These are phyloP conservation scores for Whitmania pigra DNA, from an alignment of 1,140 invertebrate genomes.

Conservation along the genomic window DNA sequence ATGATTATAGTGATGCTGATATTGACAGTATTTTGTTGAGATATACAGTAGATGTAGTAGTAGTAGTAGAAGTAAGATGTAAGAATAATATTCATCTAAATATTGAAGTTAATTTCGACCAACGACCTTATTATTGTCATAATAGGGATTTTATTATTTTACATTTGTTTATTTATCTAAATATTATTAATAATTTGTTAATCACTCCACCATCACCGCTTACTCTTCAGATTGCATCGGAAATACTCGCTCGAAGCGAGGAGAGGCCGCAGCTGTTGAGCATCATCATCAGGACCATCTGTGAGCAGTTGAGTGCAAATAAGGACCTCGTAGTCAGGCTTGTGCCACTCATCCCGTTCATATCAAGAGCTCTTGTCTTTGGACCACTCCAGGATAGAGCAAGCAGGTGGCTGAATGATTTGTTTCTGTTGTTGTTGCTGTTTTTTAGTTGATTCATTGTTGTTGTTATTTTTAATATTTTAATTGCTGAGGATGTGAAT, in stretches of 20 bases:
- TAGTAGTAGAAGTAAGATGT: too few relatives aligned
- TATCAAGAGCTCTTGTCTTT: conserved; percentile 3
- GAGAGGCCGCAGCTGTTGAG: background rate
- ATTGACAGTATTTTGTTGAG: too few relatives aligned
- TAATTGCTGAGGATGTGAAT: too few relatives aligned
- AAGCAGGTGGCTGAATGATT: background rate
- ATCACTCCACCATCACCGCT: background rate
- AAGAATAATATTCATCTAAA: background rate
- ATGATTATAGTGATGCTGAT: too few relatives aligned
- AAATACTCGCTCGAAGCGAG: background rate
- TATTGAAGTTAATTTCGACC: background rate
- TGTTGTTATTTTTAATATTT: background rate
- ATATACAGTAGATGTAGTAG: too few relatives aligned
- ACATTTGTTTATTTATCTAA: background rate
- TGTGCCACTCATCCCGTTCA: background rate
- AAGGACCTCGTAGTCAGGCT: background rate
- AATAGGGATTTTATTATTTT: background rate
- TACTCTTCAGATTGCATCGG: background rate
- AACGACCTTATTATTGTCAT: background rate
- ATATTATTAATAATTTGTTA: background rate
- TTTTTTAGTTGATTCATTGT: background rate
- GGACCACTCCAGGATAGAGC: conserved; percentile 3
- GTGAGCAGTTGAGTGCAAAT: background rate
- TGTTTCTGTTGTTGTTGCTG: background rate
- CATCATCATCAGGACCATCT: background rate